Base-by-base conservation (phyloP, 2,888 invertebrate species). In the Drosophila yooni region DNA sequence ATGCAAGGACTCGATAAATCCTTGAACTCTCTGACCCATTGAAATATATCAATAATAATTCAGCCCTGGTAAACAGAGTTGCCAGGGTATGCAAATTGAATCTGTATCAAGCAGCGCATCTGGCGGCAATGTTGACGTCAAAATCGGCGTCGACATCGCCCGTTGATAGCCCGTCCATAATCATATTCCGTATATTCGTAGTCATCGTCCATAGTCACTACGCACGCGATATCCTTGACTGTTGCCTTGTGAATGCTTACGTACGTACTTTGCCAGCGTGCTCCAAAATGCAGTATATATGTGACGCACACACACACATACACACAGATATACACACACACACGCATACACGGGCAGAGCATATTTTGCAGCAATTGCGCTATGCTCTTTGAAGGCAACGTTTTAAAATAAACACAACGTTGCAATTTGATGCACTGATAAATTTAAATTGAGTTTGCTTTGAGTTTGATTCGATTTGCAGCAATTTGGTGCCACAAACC, bases 151-250 rank as follows among this genome's bases (percentile, higher is more conserved):
- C 64, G 46, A 21, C 61, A 62, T 43, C 56, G 64, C 48, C 58
- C 73, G 69, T 61, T 74, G 70, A 78, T 65, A 76, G 73, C 59
- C 59, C 8, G 46, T 38, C 34, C 52, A 46, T 48, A 59, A 63
- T 52, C 67, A 62, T 29, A 31, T n/a, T 25, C n/a, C 43, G 10
- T 27, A 38, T 21, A 15, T 43, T 10, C 40, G n/a, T n/a, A 46
- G 25, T 46, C 46, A 46, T 46, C 25, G 29, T 56, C 46, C 58
- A 40, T 50, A 59, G 68, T 50, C 69, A 64, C 79, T 79, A 83
- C 83, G 79, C 80, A 81, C 73, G 67, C 75, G 67, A 77, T 79
- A 84, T 84, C 84, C 85, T 84, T 84, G 83, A 83, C 79, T 75
- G 78, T 74, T 83, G 80, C 82, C 81, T 82, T 82, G 79, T 74